These are phyloP conservation scores for Osmerus eperlanus DNA, from an alignment of 2,113 vertebrate genomes.

Conservation along the genomic window DNA sequence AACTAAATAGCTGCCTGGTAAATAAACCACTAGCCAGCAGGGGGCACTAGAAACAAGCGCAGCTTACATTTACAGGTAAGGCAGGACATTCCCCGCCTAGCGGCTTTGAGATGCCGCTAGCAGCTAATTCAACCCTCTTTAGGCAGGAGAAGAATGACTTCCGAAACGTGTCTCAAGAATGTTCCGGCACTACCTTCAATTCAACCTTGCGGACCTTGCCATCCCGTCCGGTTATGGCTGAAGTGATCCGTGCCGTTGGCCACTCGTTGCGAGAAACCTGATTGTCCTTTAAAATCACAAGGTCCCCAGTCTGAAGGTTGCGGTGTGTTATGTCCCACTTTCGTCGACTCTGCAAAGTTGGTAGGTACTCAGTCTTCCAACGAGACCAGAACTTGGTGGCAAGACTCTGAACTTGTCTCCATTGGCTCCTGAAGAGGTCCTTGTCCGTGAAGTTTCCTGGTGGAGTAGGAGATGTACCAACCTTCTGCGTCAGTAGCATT, in stretches of 20 bases:
- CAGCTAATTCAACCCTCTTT: too few species aligned
- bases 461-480: background rate
- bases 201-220: conserved; percentile 17
- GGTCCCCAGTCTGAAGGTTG: conserved; percentile 13
- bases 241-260: conserved; percentile 1
- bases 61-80: too few species aligned
- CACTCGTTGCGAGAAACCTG: conserved; percentile 22
- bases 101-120: too few species aligned
- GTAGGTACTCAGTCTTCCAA: conserved; percentile 18
- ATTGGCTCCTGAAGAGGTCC: conserved; percentile 5
- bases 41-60: too few species aligned
- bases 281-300: conserved; percentile 24
- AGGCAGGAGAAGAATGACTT: background rate
- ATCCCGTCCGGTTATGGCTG: background rate
- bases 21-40: too few species aligned
- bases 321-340: conserved; percentile 10
- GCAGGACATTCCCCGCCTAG: too few species aligned
- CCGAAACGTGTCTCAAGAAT: conserved; percentile 12
- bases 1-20: too few species aligned
- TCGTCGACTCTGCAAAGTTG: conserved; percentile 1
- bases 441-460: conserved; percentile 9
- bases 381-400: conserved; percentile 7
- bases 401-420: conserved; percentile 22
- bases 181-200: conserved; percentile 16
- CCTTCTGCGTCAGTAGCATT: conserved; percentile 13